phyloP scores from a whole-genome alignment of 1,140 invertebrate genomes.

The Eumeta japonica region DNA sequence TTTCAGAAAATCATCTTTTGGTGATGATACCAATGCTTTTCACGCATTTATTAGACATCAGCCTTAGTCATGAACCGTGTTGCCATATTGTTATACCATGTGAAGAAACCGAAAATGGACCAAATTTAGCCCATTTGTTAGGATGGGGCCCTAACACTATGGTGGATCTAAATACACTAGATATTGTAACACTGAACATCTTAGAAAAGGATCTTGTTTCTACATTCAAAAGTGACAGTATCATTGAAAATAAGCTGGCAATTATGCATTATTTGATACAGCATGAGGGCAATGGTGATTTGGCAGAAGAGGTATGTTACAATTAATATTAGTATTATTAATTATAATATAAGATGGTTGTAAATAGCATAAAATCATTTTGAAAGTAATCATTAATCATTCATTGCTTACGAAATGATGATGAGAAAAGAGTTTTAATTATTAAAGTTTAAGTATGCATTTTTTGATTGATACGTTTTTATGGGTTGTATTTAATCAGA shows the following conservation, averaged over 20 bases:
- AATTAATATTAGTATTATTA: not conserved
- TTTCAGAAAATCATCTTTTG: slow-evolving; percentile 69
- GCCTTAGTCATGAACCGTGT: slow-evolving; percentile 74
- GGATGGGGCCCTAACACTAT: slow-evolving; percentile 59
- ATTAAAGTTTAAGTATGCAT: too few species aligned
- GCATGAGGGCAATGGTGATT: slow-evolving; percentile 70
- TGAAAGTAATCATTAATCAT: too few species aligned
- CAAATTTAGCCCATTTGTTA: slow-evolving; percentile 64
- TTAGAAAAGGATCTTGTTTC: slow-evolving; percentile 64
- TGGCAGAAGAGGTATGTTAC: slow-evolving; percentile 62
- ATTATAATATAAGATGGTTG: not conserved
- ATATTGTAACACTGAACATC: slow-evolving; percentile 66
- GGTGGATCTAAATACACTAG: slow-evolving; percentile 69
- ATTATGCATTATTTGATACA: slow-evolving; percentile 79
- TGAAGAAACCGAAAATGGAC: slow-evolving; percentile 59
- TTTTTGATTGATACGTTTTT: too few species aligned
- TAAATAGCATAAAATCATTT: too few species aligned
- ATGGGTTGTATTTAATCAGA: too few species aligned
- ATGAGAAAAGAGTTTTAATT: too few species aligned
- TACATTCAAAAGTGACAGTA: slow-evolving; percentile 65
- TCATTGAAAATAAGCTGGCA: slow-evolving; percentile 68
- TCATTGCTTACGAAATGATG: not conserved
- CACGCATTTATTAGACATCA: slow-evolving; percentile 78
- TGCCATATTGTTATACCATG: slow-evolving; percentile 72
- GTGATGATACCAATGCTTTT: slow-evolving; percentile 77